Conservation (phyloP, 2,113 vertebrate species). For the Callorhinus ursinus region DNA sequence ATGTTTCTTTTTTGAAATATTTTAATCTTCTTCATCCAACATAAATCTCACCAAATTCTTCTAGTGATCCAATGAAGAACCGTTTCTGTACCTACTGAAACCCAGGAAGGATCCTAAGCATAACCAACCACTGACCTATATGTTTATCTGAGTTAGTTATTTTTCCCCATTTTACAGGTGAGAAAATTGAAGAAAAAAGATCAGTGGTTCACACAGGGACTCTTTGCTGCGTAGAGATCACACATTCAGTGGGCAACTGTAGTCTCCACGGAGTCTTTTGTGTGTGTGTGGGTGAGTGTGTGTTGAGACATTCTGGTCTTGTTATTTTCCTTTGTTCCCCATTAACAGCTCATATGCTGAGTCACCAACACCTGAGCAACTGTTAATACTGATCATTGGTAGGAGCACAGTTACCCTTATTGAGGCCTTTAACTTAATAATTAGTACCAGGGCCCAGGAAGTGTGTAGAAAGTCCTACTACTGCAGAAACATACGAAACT, state of each 20-base stretch:
- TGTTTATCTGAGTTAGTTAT: not conserved
- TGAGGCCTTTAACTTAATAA: not conserved
- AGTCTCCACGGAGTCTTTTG: not conserved
- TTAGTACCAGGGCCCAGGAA: not conserved
- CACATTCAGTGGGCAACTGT: not conserved
- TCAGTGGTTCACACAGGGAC: not conserved
- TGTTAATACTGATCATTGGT: not conserved
- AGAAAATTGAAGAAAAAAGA: not conserved
- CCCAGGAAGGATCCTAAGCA: not conserved
- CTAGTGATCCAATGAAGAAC: not conserved
- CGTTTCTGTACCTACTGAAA: not conserved
- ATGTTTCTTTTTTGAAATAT: not conserved
- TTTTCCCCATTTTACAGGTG: not conserved
- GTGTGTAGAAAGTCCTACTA: not conserved
- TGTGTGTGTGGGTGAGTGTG: not conserved
- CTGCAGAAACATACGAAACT: not conserved
- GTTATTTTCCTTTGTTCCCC: not conserved
- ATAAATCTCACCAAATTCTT: not conserved
- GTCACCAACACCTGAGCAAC: not conserved
- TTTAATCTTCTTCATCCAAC: not conserved
- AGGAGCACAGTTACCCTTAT: not conserved
- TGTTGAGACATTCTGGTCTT: not conserved
- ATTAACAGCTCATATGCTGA: not conserved
- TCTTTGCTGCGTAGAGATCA: not conserved
- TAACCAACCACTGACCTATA: not conserved